Percentiles rank a stretch among this genome's conserved stretches.
phyloP scores from a whole-genome alignment of 2,888 invertebrate species.

The Oscheius sp. region DNA sequence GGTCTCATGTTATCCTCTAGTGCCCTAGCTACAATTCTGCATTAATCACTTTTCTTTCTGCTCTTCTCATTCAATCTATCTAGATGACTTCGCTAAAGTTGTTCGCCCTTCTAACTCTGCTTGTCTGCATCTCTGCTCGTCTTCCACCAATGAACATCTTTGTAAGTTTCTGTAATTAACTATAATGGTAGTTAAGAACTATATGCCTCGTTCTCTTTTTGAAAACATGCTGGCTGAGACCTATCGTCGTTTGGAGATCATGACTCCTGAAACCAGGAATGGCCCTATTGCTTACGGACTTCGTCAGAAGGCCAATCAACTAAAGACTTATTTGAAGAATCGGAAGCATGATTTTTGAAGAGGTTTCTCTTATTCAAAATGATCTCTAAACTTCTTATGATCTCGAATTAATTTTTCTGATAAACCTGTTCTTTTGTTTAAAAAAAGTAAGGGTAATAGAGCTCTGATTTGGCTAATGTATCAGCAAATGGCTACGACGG shows the following conservation, averaged over 20 bases:
- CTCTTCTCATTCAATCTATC: too few species aligned
- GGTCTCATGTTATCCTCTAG: too few species aligned
- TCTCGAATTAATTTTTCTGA: too few species aligned
- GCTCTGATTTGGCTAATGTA: too few species aligned
- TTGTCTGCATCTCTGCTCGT: neutral
- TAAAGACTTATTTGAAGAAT: neutral
- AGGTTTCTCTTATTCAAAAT: neutral
- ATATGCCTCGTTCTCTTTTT: neutral
- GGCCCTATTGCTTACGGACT: neutral
- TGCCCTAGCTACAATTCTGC: too few species aligned
- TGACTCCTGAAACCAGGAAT: neutral
- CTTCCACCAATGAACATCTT: slow-evolving; percentile 8
- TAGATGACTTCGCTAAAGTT: too few species aligned
- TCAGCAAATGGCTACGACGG: too few species aligned
- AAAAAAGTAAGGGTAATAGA: too few species aligned
- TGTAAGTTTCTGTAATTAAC: neutral
- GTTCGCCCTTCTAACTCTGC: neutral
- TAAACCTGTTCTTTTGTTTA: too few species aligned
- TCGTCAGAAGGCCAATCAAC: neutral
- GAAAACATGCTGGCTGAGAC: neutral
- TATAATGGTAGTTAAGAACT: neutral
- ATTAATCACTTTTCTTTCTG: too few species aligned
- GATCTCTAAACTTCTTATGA: neutral
- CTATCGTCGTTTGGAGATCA: neutral
- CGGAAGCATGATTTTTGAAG: neutral